Base-by-base conservation (phyloP, 2,113 vertebrate genomes). In the Chaetodon trifascialis region DNA sequence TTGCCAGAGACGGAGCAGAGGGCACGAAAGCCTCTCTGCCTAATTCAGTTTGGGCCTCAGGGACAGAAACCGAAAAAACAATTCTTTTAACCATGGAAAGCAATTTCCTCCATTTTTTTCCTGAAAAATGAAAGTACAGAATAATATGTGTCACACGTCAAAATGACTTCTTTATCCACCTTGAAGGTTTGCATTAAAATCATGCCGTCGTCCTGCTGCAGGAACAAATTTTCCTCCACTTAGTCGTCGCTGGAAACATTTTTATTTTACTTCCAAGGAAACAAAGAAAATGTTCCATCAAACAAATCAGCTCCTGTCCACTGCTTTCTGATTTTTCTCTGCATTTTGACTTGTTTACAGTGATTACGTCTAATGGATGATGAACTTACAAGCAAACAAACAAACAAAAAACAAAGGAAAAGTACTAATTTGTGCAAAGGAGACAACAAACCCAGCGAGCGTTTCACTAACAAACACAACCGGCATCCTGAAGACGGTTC, bases 41-140 rank as follows among this genome's bases (percentile, higher is more conserved):
- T 78, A 49, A 71, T 84, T 86, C 79, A 58, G 38, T 62, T 51
- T 44, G 66, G 52, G 46, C 77, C 65, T 55, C 55, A 7, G 60
- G 77, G 78, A 84, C 60, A 21, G 23, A 78, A 38, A 36, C 38
- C 40, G 55, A 10, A 73, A 84, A 86, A 84, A 82, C 59, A 79
- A 72, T 72, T 52, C 62, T 36, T 84, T 15, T 58, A 70, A 84
- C 73, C 49, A 10, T 59, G 74, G 25, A 74, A 84, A 82, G 65
- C 74, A 79, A 86, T 84, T 89, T 72, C 15, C 38, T 2, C 10
- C 9, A 8, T 46, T 47, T 42, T 46, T 11, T 0, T 21, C 21
- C 21, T 44, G 9, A 62, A 21, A 82, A 71, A 78, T 38, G 65
- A 73, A 82, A 71, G 19, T 47, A 15, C 55, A 78, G 34, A 66